Conservation (phyloP, 2,113 vertebrate genomes). For the Oenanthe melanoleuca region DNA sequence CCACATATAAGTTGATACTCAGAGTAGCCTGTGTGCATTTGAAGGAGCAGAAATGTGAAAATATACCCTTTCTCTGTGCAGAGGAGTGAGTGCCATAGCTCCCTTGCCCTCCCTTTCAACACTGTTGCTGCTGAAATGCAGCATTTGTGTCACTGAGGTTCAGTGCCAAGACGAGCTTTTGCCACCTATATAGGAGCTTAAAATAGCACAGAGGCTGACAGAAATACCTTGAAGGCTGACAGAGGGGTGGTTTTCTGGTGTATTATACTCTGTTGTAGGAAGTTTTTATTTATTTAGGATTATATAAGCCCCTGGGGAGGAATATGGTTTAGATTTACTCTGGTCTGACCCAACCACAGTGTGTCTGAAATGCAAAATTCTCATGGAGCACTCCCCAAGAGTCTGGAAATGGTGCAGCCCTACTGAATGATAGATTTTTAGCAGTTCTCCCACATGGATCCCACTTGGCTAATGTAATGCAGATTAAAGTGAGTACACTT, state of each 20-base stretch:
- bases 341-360: not conserved
- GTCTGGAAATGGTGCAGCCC: not conserved
- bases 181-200: conserved; percentile 43
- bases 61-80: not conserved
- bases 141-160: conserved; percentile 18
- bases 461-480: not conserved
- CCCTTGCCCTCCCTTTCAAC: not conserved
- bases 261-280: conserved; percentile 1
- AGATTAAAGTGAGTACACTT: not conserved
- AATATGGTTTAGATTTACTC: conserved; percentile 29
- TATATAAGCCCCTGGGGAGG: conserved; percentile 11
- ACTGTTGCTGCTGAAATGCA: not conserved
- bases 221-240: conserved; percentile 51
- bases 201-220: conserved; percentile 55
- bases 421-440: conserved; percentile 13
- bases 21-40: not conserved
- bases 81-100: not conserved
- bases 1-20: not conserved
- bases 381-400: not conserved
- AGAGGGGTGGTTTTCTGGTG: conserved; percentile 1
- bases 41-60: not conserved
- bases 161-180: conserved; percentile 1
- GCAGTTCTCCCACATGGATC: not conserved
- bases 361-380: conserved; percentile 15
- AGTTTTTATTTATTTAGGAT: conserved; percentile 57